Evolutionary conservation across 2,113 vertebrate species (phyloP).

Genomic region (Muntiacus muntjak): DNA sequence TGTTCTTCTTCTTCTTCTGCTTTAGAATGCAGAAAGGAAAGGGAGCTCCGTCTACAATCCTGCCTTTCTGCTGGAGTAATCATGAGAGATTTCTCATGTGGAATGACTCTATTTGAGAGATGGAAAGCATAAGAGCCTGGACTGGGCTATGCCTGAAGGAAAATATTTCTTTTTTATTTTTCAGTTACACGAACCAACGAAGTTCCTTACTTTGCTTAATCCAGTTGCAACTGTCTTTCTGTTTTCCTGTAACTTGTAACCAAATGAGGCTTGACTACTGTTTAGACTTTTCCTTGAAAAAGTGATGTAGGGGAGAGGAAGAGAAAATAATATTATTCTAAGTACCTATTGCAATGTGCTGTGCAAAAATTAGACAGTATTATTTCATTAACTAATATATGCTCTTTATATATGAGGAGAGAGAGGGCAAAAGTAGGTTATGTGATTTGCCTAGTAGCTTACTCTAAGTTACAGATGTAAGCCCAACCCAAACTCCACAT

Average conservation of each 20-base stretch:
- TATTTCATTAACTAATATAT: background rate
- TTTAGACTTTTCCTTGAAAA: background rate
- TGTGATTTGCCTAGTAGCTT: background rate
- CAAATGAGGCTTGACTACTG: background rate
- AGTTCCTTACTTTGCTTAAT: background rate
- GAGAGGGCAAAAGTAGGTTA: background rate
- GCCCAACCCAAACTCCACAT: background rate
- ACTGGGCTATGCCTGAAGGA: background rate
- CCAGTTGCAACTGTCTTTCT: background rate
- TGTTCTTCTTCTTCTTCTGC: background rate
- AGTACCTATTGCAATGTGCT: background rate
- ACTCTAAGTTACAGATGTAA: background rate
- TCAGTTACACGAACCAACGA: background rate
- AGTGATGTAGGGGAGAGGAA: background rate
- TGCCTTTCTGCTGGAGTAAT: background rate
- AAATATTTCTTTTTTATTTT: background rate
- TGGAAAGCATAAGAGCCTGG: background rate
- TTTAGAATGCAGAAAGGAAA: background rate
- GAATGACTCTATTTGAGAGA: background rate
- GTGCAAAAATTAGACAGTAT: background rate
- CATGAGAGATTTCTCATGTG: background rate
- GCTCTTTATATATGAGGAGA: background rate
- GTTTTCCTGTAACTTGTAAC: background rate
- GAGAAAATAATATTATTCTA: background rate
- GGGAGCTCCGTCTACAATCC: background rate